Percentiles rank a stretch among this genome's conserved stretches.
Conservation (phyloP, 2,888 invertebrate genomes). For the Cantharis rufa region DNA sequence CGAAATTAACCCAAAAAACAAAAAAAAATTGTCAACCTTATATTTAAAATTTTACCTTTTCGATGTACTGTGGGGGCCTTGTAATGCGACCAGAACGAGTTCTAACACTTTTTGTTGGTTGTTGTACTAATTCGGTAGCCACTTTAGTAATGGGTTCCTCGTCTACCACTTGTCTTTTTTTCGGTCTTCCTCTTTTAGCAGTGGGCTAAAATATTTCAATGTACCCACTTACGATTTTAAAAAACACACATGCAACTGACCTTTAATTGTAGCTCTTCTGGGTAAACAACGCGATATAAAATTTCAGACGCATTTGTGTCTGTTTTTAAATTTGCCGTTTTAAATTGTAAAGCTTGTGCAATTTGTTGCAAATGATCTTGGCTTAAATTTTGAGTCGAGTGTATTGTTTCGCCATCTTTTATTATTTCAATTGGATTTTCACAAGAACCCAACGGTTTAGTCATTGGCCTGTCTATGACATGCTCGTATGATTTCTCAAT, state of each 20-base stretch:
- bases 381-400: constrained; percentile 28
- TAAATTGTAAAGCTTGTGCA: constrained; percentile 20
- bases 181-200: constrained; percentile 44
- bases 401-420: constrained; percentile 20
- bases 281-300: constrained; percentile 48
- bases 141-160: constrained; percentile 12
- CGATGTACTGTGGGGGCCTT: constrained; percentile 48
- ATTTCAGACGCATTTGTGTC: constrained; percentile 31
- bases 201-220: constrained; percentile 34
- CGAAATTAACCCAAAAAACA: neutral
- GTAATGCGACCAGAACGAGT: constrained; percentile 50
- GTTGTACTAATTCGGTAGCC: constrained; percentile 15
- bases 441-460: constrained; percentile 25
- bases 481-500: neutral
- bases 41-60: constrained; percentile 37
- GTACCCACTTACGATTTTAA: neutral
- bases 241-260: constrained; percentile 28
- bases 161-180: constrained; percentile 38
- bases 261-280: constrained; percentile 47
- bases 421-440: constrained; percentile 32
- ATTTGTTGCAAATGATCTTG: constrained; percentile 26
- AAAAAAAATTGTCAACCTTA: neutral
- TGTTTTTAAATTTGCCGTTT: neutral
- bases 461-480: neutral
- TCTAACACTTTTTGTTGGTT: constrained; percentile 38